Evolutionary conservation across 2,113 vertebrate genomes (phyloP), one percentile per base, ranked within the genome.

Genomic region (Scomber colias): DNA sequence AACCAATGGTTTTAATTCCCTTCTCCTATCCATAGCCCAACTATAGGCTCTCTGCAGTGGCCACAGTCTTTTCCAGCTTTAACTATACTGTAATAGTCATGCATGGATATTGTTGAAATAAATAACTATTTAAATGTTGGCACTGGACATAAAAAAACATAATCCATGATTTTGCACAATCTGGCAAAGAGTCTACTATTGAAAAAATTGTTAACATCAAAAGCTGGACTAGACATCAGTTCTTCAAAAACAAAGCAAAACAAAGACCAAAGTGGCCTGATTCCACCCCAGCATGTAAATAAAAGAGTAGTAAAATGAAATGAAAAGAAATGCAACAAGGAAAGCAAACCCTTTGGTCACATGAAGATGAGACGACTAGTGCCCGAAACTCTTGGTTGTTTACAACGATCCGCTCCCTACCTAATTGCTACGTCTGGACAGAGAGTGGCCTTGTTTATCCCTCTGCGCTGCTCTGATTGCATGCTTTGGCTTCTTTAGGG

Each of bases 351-450:
- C 63, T 53, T 7, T 81, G 77, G 80, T 84, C 66, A 57, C 72
- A 60, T 3, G 50, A 67, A 66, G 57, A 73, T 46, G 49, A 57
- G 69, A 70, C 61, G 10, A 82, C 46, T 66, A 53, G 67, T 21
- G 68, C 83, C 74, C 79, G 44, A 57, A 89, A 84, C 79, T 77
- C 65, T 65, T 14, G 79, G 82, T 84, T 90, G 90, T 93, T 93
- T 92, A 88, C 73, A 15, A 81, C 60, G 51, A 71, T 81, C 67
- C 21, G 78, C 46, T 82, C 75, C 69, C 77, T 75, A 21, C 64
- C 78, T 93, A 92, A 93, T 92, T 93, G 84, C 89, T 84, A 92
- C 14, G 88, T 91, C 84, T 87, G 87, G 87, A 82, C 53, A 63
- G 70, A 84, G 84, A 81, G 82, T 54, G 65, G 77, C 83, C 91